These are phyloP conservation scores for Oryzias melastigma DNA, from an alignment of 2,113 vertebrate genomes.

Conservation along the genomic window DNA sequence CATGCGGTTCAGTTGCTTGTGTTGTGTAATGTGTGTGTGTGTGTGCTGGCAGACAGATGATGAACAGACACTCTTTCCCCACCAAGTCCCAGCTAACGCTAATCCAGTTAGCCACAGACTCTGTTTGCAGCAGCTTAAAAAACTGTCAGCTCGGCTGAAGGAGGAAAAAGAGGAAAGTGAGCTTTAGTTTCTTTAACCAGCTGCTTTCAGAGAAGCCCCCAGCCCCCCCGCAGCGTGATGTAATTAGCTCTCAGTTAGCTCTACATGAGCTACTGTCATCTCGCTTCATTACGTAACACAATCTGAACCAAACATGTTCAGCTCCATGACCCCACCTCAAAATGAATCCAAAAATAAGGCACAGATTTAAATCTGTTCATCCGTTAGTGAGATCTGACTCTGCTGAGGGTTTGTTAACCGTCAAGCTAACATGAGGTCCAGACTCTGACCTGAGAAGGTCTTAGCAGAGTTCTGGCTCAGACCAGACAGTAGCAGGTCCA, in stretches of 20 bases:
- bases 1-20: neutral
- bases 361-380: no score
- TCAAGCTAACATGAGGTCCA: no score
- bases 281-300: neutral
- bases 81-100: conserved; percentile 44
- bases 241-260: conserved; percentile 53
- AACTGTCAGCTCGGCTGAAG: conserved; percentile 66
- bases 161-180: conserved; percentile 42
- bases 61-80: conserved; percentile 9
- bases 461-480: no score
- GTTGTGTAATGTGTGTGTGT: neutral
- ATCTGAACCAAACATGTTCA: no score
- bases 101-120: conserved; percentile 75
- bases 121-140: conserved; percentile 59
- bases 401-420: no score
- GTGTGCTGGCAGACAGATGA: conserved; percentile 19
- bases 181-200: conserved; percentile 40
- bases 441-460: no score
- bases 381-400: no score
- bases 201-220: conserved; percentile 63
- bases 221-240: conserved; percentile 29
- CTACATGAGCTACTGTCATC: conserved; percentile 9
- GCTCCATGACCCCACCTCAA: no score
- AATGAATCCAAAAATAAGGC: no score
- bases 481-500: no score